Base-by-base conservation (phyloP, 2,113 vertebrate species). In the Lipophrys pholis region DNA sequence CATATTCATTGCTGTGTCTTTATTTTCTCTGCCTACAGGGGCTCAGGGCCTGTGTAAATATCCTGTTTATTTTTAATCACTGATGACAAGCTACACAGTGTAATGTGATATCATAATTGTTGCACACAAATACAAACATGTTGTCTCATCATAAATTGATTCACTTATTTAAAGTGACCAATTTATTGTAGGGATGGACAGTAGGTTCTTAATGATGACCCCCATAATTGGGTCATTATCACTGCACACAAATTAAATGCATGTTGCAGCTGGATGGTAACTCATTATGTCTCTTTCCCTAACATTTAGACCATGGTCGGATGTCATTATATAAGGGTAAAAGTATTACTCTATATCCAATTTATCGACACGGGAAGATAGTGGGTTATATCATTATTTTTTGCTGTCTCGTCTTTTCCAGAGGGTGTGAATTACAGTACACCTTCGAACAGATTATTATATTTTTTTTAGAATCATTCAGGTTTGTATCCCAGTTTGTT, bases 61-160 rank as follows among this genome's bases (percentile, higher is more conserved):
- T 82, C 73, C 66, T 68, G 65, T 80, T 87, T 88, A 84, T 88
- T 77, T 86, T 76, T 81, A 80, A 84, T 83, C 67, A 67, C 62
- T 54, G 41, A 60, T 9, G 39, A 53, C 36, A 54, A 43, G 64
- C 62, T 55, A 40, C 69, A 56, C 63, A 73, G 41, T 69, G 36
- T 81, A 78, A 84, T 82, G 40, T 63, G 43, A 84, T 78, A 60
- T 69, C 71, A 69, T 87, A 78, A 87, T 86, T 76, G 76, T 78
- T 80, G 10, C 66, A 58, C 3, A 9, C 54, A 84, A 57, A 80
- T 56, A 67, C 59, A 82, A 80, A 81, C 73, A 55, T 53, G 58
- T 56, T 56, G 61, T 75, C 48, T 61, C 45, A 54, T 62, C 75
- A 58, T 81, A 83, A 76, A 82, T 62, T 81, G 61, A 90, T 82